Conservation (phyloP, 2,797 vertebrate species). For the Neomorphus geoffroyi region DNA sequence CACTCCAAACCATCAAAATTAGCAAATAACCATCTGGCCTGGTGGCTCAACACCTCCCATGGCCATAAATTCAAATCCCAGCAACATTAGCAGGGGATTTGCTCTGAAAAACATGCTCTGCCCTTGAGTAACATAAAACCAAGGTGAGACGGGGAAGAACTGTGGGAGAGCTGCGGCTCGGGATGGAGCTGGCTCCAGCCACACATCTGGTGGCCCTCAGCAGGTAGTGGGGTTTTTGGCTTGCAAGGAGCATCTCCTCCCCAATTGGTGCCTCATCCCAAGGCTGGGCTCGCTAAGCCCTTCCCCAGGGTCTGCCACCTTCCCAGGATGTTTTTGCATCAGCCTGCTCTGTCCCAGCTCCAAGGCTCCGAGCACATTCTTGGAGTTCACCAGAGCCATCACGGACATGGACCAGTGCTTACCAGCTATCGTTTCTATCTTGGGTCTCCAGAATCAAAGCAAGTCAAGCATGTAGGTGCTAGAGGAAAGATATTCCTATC, state of each 20-base stretch:
- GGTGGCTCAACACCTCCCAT: slow-evolving; percentile 43
- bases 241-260: not conserved
- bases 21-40: slow-evolving; percentile 58
- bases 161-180: not conserved
- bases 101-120: not conserved
- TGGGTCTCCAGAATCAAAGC: not conserved
- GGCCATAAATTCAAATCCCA: slow-evolving; percentile 58
- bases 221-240: not conserved
- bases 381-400: not conserved
- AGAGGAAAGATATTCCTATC: not conserved
- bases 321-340: accelerated
- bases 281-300: not conserved
- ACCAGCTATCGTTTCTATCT: not conserved
- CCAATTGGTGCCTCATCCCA: not conserved
- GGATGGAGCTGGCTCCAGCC: not conserved
- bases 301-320: not conserved
- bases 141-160: slow-evolving; percentile 20
- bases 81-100: slow-evolving; percentile 40
- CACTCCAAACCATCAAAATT: slow-evolving; percentile 16
- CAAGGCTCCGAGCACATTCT: accelerated
- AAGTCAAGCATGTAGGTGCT: not conserved
- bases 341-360: not conserved
- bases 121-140: not conserved
- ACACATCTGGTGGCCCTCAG: not conserved
- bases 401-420: not conserved